Evolutionary conservation across 30 jellyfish, hydroid and myxozoan species (phyloP).

Genomic region (Hydractinia echinata): DNA sequence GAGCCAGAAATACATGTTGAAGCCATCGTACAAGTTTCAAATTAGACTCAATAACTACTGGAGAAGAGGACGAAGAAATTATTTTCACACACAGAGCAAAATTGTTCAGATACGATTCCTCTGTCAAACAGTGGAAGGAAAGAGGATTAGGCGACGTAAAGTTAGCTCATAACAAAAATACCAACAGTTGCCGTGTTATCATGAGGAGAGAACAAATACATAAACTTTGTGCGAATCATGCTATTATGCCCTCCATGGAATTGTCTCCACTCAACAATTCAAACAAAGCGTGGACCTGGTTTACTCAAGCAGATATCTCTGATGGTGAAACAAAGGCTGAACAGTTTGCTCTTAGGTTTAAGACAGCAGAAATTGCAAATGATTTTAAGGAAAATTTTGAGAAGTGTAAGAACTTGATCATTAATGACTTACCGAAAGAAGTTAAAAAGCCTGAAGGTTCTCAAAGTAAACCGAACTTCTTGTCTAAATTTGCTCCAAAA

Average conservation of each 20-base stretch:
- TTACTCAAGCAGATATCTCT: slow-evolving; percentile 65
- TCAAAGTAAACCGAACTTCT: neutral
- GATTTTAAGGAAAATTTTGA: slow-evolving; percentile 43
- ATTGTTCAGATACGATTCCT: slow-evolving; percentile 58
- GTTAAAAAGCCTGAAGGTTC: neutral
- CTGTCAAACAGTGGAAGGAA: slow-evolving; percentile 65
- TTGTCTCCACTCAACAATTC: slow-evolving; percentile 35
- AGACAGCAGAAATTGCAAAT: slow-evolving; percentile 27
- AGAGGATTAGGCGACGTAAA: slow-evolving; percentile 82
- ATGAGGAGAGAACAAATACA: slow-evolving; percentile 87
- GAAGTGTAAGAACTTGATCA: slow-evolving; percentile 4
- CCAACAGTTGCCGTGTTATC: slow-evolving; percentile 48
- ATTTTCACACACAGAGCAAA: slow-evolving; percentile 55
- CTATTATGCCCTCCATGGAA: slow-evolving; percentile 46
- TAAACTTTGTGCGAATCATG: slow-evolving; percentile 69
- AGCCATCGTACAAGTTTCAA: slow-evolving; percentile 26
- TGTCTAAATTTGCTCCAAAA: slow-evolving; percentile 18
- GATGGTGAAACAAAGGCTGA: slow-evolving; percentile 67
- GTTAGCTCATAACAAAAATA: slow-evolving; percentile 31
- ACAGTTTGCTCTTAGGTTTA: slow-evolving; percentile 61
- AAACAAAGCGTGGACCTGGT: slow-evolving; percentile 78
- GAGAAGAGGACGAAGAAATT: slow-evolving; percentile 72
- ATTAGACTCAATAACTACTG: slow-evolving; percentile 39
- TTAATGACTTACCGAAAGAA: neutral
- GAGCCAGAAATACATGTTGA: slow-evolving; percentile 33